phyloP scores from a whole-genome alignment of 2,888 invertebrate species.

The Tanytarsus gracilentus region DNA sequence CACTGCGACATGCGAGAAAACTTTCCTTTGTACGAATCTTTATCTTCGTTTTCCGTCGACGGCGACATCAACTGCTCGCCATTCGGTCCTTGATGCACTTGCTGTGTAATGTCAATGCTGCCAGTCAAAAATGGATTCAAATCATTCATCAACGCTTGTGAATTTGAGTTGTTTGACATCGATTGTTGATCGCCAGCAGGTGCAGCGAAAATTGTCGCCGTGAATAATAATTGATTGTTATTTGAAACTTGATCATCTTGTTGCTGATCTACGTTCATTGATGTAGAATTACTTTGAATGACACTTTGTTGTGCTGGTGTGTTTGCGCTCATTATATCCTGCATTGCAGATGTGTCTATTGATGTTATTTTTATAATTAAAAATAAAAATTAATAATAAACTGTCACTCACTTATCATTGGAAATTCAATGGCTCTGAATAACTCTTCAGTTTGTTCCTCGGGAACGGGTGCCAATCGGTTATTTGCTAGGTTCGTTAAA shows the following conservation, averaged over 20 bases:
- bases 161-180: neutral
- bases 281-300: conserved; percentile 3
- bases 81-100: neutral
- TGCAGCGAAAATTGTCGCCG: conserved; percentile 23
- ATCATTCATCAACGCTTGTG: conserved; percentile 2
- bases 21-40: conserved; percentile 20
- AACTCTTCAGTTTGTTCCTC: conserved; percentile 52
- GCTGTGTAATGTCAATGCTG: neutral
- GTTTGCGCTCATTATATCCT: conserved; percentile 12
- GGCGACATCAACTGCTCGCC: conserved; percentile 13
- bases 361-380: conserved; percentile 5
- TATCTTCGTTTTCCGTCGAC: neutral
- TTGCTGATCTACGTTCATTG: conserved; percentile 23
- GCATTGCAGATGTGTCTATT: conserved; percentile 26
- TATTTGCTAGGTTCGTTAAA: conserved; percentile 30
- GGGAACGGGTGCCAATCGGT: conserved; percentile 52
- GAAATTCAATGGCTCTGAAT: conserved; percentile 43
- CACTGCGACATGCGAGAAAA: conserved; percentile 1
- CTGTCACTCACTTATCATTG: conserved; percentile 16
- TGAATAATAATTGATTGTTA: neutral
- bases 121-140: conserved; percentile 13
- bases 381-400: neutral
- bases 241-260: no score
- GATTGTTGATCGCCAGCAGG: neutral
- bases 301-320: conserved; percentile 13